Evolutionary conservation across 2,113 vertebrate species (phyloP), one percentile per base, ranked within the genome.

Genomic region (Triplophysa siluroides): DNA sequence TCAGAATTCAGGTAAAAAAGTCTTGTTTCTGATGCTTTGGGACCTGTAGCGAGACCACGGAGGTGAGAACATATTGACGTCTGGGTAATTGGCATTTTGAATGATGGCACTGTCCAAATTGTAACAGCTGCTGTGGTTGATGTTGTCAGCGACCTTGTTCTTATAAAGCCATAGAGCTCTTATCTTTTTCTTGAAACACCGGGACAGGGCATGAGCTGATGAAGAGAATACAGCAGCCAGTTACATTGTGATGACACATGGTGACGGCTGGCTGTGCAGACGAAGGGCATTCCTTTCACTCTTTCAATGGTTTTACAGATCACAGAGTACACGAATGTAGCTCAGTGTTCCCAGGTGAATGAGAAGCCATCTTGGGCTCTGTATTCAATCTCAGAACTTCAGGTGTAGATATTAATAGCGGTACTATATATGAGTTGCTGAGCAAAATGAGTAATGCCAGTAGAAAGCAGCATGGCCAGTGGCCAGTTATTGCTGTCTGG

Each of bases 171-270:
- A 24, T 5, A 19, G 2, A 60, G 71, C 54, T 43, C 12, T 73
- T 60, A 43, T 60, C 12, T 18, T 21, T 73, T 21, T 73, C 16
- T 26, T 58, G 26, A 52, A 52, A 52, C 50, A 52, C 5, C 14
- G 50, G 38, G 54, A 58, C 26, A 16, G 52, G 69, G 69, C 67
- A 69, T 6, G 19, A 72, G 68, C 47, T 21, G 50, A 38, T 72
- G 69, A 58, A 60, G 69, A 56, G 69, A 54, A 18, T 29, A 71
- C 69, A 56, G 10, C 69, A 71, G 18, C 68, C 50, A 71, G 47
- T 71, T 33, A 54, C 24, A 10, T 18, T 54, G 58, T 43, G 19
- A 23, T 68, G 33, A 38, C 65, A 54, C 41, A 43, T 72, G 54
- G 43, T 60, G 29, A 58, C 10, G 5, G 24, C 11, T 12, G 26